These are phyloP conservation scores for Chloroclystis v-ata DNA, from an alignment of 2,888 invertebrate genomes.

Conservation along the genomic window DNA sequence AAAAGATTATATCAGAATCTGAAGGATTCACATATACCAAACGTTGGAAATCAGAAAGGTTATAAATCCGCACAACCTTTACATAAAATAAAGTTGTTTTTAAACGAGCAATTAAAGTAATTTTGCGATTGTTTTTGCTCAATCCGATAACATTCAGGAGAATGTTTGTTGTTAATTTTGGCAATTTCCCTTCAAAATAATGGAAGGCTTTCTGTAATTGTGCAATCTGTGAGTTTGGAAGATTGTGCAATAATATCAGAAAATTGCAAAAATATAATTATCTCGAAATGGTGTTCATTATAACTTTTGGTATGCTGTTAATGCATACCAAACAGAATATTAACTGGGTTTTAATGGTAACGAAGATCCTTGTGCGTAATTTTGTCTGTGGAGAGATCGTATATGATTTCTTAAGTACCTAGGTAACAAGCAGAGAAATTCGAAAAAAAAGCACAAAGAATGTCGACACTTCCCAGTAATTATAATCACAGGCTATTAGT, in stretches of 20 bases:
- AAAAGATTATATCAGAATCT: no score
- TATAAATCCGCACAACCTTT: conserved; percentile 20
- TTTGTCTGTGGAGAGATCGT: no score
- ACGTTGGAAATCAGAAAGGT: background rate
- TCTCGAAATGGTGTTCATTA: conserved; percentile 5
- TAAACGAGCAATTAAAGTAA: conserved; percentile 24
- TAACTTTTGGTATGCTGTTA: conserved; percentile 1
- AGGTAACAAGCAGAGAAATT: no score
- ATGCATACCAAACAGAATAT: background rate
- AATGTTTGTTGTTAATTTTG: conserved; percentile 16
- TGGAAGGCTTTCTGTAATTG: conserved; percentile 14
- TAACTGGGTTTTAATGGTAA: background rate
- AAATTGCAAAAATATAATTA: conserved; percentile 12
- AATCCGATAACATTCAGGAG: conserved; percentile 20
- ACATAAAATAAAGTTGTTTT: conserved; percentile 18
- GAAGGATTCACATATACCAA: no score
- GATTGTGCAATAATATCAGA: conserved; percentile 11
- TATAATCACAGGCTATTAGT: no score
- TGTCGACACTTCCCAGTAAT: no score
- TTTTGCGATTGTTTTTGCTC: conserved; percentile 22
- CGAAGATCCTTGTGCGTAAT: no score
- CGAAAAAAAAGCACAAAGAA: no score
- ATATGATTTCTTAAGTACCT: no score
- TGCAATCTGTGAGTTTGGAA: background rate
- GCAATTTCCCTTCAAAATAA: conserved; percentile 11